Percentiles rank a stretch among this genome's conserved stretches.
phyloP scores from a whole-genome alignment of 2,888 invertebrate genomes.

The Pandemis corylana region DNA sequence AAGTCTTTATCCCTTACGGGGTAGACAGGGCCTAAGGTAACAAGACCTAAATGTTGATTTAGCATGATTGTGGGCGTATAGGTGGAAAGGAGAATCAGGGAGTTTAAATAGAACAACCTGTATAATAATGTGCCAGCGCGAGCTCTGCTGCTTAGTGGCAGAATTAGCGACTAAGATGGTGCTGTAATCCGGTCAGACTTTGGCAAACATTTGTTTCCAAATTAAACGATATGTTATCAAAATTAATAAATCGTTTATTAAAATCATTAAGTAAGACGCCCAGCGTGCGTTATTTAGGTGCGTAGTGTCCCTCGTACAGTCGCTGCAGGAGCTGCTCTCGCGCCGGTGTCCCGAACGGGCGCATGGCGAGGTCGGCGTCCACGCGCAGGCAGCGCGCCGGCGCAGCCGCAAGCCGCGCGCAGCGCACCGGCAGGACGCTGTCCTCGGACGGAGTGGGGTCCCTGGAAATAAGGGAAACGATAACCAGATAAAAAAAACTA shows the following conservation, averaged over 20 bases:
- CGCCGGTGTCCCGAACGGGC: slow-evolving; percentile 41
- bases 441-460: slow-evolving; percentile 69
- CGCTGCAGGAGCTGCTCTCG: slow-evolving; percentile 19
- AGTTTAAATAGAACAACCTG: too few species aligned
- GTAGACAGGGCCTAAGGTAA: too few species aligned
- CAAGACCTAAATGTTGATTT: too few species aligned
- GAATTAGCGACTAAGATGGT: too few species aligned
- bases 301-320: slow-evolving; percentile 20
- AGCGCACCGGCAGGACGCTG: slow-evolving; percentile 55
- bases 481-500: background rate
- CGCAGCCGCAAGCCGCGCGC: slow-evolving; percentile 65
- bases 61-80: too few species aligned
- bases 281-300: background rate
- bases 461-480: slow-evolving; percentile 52
- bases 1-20: too few species aligned
- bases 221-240: background rate
- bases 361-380: slow-evolving; percentile 65
- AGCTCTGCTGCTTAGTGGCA: too few species aligned
- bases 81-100: too few species aligned
- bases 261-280: background rate
- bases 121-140: too few species aligned
- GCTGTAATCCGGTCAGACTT: too few species aligned
- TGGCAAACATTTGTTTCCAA: background rate
- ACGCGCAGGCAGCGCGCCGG: slow-evolving; percentile 65
- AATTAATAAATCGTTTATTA: background rate